Evolutionary conservation across 2,888 invertebrate genomes (phyloP).

Genomic region (Saturnia pavonia): DNA sequence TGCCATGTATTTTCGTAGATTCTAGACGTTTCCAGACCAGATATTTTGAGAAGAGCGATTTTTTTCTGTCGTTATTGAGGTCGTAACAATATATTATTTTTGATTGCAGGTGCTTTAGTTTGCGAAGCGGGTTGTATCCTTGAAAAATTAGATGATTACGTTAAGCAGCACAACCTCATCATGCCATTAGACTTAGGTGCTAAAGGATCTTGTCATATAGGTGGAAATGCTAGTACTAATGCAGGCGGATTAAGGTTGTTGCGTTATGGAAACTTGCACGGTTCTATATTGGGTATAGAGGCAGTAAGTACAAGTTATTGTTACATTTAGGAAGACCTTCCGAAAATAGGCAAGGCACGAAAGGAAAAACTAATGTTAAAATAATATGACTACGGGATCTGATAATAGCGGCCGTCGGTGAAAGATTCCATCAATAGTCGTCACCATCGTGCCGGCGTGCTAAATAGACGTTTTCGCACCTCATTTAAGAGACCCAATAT

Average conservation of each 20-base stretch:
- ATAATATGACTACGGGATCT: too few relatives aligned
- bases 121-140: slow-evolving; percentile 98
- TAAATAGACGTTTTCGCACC: too few relatives aligned
- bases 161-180: slow-evolving; percentile 88
- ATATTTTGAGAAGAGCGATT: too few relatives aligned
- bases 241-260: slow-evolving; percentile 97
- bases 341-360: too few relatives aligned
- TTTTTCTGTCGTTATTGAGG: too few relatives aligned
- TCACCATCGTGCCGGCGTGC: too few relatives aligned
- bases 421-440: too few relatives aligned
- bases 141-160: slow-evolving; percentile 90
- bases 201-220: slow-evolving; percentile 97
- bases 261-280: slow-evolving; percentile 97
- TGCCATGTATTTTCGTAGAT: too few relatives aligned
- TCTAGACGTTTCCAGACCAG: too few relatives aligned
- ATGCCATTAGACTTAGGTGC: slow-evolving; percentile 98
- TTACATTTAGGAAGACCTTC: background rate
- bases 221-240: slow-evolving; percentile 97
- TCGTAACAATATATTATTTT: slow-evolving; percentile 2
- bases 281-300: slow-evolving; percentile 94
- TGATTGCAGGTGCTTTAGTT: slow-evolving; percentile 84
- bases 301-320: slow-evolving; percentile 83
- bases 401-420: too few relatives aligned
- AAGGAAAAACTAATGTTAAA: too few relatives aligned
- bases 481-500: too few relatives aligned